Evolutionary conservation across 2,888 invertebrate species (phyloP).

Genomic region (Anthrax anthrax): DNA sequence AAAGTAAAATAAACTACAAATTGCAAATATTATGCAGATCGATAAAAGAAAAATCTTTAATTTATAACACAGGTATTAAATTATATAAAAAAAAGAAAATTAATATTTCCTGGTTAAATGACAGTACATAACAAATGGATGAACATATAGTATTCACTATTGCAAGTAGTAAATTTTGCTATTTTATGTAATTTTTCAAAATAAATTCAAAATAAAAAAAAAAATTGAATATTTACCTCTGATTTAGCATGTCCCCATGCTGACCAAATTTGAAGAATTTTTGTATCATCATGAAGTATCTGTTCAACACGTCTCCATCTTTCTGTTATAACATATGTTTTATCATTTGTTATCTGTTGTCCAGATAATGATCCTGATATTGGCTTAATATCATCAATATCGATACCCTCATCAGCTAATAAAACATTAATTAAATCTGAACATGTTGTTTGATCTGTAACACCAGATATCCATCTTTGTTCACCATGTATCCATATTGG

Average conservation of each 20-base stretch:
- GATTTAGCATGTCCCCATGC: conserved; percentile 57
- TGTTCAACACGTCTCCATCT: conserved; percentile 60
- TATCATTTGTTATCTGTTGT: conserved; percentile 7
- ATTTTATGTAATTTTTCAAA: no score
- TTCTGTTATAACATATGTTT: conserved; percentile 51
- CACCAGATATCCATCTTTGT: conserved; percentile 67
- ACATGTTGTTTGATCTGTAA: conserved; percentile 61
- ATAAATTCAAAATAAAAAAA: no score
- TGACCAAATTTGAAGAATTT: conserved; percentile 56
- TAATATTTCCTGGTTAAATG: no score
- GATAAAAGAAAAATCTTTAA: no score
- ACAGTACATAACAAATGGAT: no score
- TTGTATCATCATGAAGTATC: conserved; percentile 50
- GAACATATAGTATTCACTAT: no score
- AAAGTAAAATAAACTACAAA: no score
- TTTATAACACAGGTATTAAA: no score
- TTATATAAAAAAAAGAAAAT: no score
- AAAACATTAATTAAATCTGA: conserved; percentile 62
- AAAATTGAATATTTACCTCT: conserved; percentile 38
- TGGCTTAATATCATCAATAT: conserved; percentile 3
- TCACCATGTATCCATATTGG: conserved; percentile 63
- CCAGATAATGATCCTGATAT: conserved; percentile 16
- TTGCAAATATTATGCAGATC: no score
- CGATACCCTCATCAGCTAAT: conserved; percentile 38
- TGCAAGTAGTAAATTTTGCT: no score